Conservation (phyloP, 2,113 vertebrate species). For the Lichenostomus cassidix region DNA sequence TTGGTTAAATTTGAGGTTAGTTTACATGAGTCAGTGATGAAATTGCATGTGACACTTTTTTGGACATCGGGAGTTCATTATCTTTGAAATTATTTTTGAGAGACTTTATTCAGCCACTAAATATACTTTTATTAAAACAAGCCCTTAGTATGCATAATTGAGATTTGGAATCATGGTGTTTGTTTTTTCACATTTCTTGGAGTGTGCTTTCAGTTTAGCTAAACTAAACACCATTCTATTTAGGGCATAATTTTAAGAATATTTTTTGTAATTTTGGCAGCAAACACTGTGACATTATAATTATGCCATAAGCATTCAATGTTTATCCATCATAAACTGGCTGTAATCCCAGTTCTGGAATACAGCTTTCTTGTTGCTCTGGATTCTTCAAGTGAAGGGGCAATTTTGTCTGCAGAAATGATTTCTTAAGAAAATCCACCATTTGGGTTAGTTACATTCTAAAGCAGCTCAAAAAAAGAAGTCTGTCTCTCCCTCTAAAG, state of each 20-base stretch:
- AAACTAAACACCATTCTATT: conserved; percentile 46
- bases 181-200: conserved; percentile 48
- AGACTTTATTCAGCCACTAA: conserved; percentile 15
- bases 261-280: conserved; percentile 49
- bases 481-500: neutral
- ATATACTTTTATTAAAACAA: conserved; percentile 49
- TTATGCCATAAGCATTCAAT: conserved; percentile 40
- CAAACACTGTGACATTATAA: conserved; percentile 18
- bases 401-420: neutral
- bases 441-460: neutral
- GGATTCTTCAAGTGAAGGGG: conserved; percentile 1
- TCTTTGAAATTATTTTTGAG: conserved; percentile 25
- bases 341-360: conserved; percentile 32
- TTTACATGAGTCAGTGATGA: conserved; percentile 37
- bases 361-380: conserved; percentile 43
- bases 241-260: conserved; percentile 10
- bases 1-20: conserved; percentile 47
- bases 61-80: conserved; percentile 50
- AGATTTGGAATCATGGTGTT: conserved; percentile 34
- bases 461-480: neutral
- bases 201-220: conserved; percentile 55
- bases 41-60: conserved; percentile 14
- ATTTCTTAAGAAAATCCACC: neutral
- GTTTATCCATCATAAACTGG: conserved; percentile 47
- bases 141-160: neutral